Evolutionary conservation across 2,113 vertebrate genomes (phyloP).

Genomic region (Casuarius casuarius): DNA sequence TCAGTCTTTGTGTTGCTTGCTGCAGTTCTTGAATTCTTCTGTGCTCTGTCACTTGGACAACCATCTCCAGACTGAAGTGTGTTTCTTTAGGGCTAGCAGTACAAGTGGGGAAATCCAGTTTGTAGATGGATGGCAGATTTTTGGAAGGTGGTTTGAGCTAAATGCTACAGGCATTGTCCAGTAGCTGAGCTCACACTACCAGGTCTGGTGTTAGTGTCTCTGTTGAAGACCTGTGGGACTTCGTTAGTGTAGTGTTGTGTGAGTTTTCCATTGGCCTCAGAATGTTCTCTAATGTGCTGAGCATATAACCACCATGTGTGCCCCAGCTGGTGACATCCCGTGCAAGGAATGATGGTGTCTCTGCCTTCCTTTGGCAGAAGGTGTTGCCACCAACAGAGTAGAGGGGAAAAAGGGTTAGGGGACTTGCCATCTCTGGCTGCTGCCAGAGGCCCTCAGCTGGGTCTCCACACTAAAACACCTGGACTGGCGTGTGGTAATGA

Average conservation of each 20-base stretch:
- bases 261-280: neutral
- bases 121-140: neutral
- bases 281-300: neutral
- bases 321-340: neutral
- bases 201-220: neutral
- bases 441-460: neutral
- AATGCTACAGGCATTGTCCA: neutral
- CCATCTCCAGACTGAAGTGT: neutral
- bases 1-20: neutral
- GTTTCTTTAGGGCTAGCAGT: neutral
- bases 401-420: neutral
- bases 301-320: accelerated
- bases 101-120: neutral
- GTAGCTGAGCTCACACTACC: neutral
- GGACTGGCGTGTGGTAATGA: neutral
- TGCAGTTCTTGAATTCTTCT: neutral
- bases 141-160: neutral
- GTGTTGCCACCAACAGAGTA: neutral
- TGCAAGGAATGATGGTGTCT: neutral
- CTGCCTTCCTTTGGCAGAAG: neutral
- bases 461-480: neutral
- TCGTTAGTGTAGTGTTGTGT: neutral
- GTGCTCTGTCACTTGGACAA: neutral
- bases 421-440: neutral
- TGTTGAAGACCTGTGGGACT: neutral